Evolutionary conservation across 2,113 vertebrate species (phyloP), one percentile per base, ranked within the genome.

Genomic region (Corvus cornix): DNA sequence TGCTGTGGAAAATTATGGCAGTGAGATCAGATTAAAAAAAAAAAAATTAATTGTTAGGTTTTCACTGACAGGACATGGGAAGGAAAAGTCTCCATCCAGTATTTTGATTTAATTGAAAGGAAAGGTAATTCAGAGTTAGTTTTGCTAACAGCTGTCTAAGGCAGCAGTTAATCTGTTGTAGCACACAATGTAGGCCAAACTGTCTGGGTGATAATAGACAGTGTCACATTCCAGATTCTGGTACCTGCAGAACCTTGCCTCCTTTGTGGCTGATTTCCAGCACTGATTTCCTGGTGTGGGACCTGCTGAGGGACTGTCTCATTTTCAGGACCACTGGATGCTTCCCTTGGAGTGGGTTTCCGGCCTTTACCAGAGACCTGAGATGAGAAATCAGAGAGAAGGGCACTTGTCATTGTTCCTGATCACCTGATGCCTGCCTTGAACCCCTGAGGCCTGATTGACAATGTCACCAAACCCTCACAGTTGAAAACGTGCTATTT

Each of bases 251-350:
- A 51, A 24, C 27, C 3, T 35, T 43, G 24, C 31, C 31, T 63
- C 13, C 1, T 56, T 21, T 43, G 30, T 14, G 41, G 19, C 19
- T 82, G 9, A 53, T 49, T 74, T 26, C 60, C 17, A 51, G 39
- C 2, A 3, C 0, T 37, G 19, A 24, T 79, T 74, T 48, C 21
- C 24, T 44, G 43, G 6, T 67, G 19, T 3, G 0, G 15, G 20
- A 43, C 21, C n/a, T 55, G 20, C 26, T 63, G 20, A 20, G 51
- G 41, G 10, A 33, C 41, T 46, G 33, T 28, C 11, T 60, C 22
- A 1, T 20, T 9, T 33, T 56, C 46, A 43, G 43, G 27, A 49
- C 30, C 22, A 4, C 2, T 51, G 48, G 30, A 28, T 48, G 16
- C 44, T 56, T 19, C 16, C 20, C 1, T 1, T 53, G 66, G 14